These are phyloP conservation scores for Phoxinus dragarum DNA, from an alignment of 2,797 vertebrate species.

Conservation along the genomic window DNA sequence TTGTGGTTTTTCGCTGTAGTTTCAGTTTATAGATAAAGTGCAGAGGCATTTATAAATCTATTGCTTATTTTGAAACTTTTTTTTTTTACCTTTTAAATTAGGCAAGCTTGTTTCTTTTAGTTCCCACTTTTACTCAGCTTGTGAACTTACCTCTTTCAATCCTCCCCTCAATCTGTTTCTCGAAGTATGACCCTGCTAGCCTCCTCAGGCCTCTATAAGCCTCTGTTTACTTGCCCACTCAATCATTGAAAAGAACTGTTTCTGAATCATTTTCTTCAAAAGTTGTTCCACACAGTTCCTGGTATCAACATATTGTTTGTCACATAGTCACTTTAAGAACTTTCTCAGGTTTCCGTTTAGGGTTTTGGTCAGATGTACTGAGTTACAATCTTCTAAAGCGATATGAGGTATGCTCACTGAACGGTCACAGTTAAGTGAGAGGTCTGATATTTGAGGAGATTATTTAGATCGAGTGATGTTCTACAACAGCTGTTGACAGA, in stretches of 20 bases:
- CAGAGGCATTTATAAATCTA: constrained; percentile 65
- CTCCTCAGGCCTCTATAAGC: constrained; percentile 68
- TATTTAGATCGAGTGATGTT: constrained; percentile 18
- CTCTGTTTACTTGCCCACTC: constrained; percentile 69
- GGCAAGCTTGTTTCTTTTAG: not conserved
- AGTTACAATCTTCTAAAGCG: not conserved
- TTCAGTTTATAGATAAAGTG: constrained; percentile 65
- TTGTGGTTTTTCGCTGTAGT: constrained; percentile 76
- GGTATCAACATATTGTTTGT: constrained; percentile 1
- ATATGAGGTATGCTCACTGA: not conserved
- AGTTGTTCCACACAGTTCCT: not conserved
- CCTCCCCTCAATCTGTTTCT: constrained; percentile 59
- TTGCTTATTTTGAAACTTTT: constrained; percentile 29
- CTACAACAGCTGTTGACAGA: not conserved
- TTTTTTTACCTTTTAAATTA: constrained; percentile 6
- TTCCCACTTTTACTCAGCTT: constrained; percentile 62
- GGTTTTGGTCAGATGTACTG: constrained; percentile 16
- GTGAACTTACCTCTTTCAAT: constrained; percentile 66
- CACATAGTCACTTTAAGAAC: not conserved
- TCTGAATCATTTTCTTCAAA: not conserved
- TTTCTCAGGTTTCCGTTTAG: constrained; percentile 5
- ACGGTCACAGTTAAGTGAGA: not conserved
- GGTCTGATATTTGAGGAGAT: constrained; percentile 10
- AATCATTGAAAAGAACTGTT: not conserved
- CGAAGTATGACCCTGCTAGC: constrained; percentile 67